Conservation (phyloP, 2,113 vertebrate genomes). For the Anseranas semipalmata region DNA sequence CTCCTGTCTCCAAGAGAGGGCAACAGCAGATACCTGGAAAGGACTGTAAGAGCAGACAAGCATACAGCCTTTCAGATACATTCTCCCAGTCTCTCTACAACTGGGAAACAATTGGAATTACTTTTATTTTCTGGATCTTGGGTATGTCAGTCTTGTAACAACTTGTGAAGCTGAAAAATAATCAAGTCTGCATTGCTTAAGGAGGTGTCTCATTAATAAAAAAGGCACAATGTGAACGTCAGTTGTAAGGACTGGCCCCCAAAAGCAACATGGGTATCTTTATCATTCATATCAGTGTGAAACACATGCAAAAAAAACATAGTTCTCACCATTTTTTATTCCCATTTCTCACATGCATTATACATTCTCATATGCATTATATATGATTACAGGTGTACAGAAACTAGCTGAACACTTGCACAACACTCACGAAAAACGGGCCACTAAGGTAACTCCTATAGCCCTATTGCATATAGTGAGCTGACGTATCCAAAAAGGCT, state of each 20-base stretch:
- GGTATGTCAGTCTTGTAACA: neutral
- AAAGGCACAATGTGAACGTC: neutral
- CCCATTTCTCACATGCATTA: neutral
- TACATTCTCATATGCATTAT: neutral
- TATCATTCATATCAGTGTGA: neutral
- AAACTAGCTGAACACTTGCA: neutral
- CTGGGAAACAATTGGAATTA: neutral
- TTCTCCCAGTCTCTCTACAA: neutral
- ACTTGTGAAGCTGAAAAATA: neutral
- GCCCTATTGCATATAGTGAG: accelerated
- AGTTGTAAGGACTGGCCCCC: neutral
- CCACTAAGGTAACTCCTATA: neutral
- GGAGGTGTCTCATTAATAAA: neutral
- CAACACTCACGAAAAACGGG: accelerated
- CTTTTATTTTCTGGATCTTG: neutral
- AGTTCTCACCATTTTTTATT: neutral
- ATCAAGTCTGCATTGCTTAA: neutral
- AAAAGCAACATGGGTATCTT: neutral
- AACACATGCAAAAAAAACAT: neutral
- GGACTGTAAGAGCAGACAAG: neutral
- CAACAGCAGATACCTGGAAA: neutral
- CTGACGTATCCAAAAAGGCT: neutral
- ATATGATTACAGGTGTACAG: neutral
- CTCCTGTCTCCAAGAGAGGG: neutral
- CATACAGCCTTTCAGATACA: neutral